Percentiles rank a stretch among this genome's conserved stretches.
Conservation (phyloP, 2,113 vertebrate genomes). For the Anseranas semipalmata region DNA sequence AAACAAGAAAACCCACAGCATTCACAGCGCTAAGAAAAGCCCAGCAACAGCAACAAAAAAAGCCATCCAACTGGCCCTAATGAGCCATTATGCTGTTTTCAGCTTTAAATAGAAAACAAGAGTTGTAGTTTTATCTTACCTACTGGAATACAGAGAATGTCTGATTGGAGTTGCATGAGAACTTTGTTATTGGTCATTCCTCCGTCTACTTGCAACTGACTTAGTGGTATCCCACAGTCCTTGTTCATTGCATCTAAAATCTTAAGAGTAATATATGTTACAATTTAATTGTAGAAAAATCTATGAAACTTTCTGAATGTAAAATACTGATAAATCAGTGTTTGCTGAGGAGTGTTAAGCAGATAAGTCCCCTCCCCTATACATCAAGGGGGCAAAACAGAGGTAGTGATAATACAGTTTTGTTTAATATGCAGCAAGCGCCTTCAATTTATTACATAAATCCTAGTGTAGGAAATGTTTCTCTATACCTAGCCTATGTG, state of each 20-base stretch:
- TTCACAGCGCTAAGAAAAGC: neutral
- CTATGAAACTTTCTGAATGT: neutral
- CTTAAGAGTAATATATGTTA: conserved; percentile 68
- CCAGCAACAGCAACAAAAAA: neutral
- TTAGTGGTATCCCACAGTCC: conserved; percentile 91
- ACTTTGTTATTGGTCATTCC: conserved; percentile 93
- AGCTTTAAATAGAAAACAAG: neutral
- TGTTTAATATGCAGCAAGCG: neutral
- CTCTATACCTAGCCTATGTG: neutral
- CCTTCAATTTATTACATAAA: neutral
- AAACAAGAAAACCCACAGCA: neutral
- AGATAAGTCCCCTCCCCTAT: neutral
- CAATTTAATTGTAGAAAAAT: neutral
- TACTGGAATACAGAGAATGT: conserved; percentile 93
- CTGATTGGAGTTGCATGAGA: conserved; percentile 94
- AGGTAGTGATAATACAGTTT: neutral
- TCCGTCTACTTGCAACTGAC: conserved; percentile 90
- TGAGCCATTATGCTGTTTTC: neutral
- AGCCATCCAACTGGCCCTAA: neutral
- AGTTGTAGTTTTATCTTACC: conserved; percentile 77
- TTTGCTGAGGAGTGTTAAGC: neutral
- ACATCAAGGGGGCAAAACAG: neutral
- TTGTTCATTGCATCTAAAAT: conserved; percentile 97
- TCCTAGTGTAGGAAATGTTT: neutral
- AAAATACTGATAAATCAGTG: neutral